Conservation (phyloP, 2,888 invertebrate species). For the Lingula anatina region DNA sequence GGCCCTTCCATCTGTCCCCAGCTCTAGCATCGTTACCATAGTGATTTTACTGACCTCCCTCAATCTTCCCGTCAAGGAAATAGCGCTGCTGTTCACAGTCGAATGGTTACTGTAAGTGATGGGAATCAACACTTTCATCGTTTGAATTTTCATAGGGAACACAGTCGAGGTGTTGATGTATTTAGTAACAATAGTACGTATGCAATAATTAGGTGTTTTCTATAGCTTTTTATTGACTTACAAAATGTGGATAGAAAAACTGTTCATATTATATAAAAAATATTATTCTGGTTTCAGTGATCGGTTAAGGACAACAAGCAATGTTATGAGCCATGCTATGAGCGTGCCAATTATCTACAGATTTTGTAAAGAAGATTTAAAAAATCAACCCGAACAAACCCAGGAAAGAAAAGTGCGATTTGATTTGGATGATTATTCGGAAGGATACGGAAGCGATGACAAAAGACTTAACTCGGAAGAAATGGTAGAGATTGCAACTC, state of each 20-base stretch:
- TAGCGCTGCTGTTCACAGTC: slow-evolving; percentile 36
- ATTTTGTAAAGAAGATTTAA: slow-evolving; percentile 19
- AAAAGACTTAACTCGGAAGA: too few relatives aligned
- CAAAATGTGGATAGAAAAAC: too few relatives aligned
- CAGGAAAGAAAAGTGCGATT: too few relatives aligned
- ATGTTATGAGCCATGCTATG: slow-evolving; percentile 31
- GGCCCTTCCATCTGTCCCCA: slow-evolving; percentile 39
- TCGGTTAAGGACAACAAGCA: slow-evolving; percentile 30
- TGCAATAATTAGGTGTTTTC: too few relatives aligned
- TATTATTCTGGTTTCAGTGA: slow-evolving; percentile 28
- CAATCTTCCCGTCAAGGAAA: slow-evolving; percentile 24
- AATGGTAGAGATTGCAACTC: too few relatives aligned
- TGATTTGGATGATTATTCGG: too few relatives aligned
- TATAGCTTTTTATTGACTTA: too few relatives aligned
- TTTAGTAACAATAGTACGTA: too few relatives aligned
- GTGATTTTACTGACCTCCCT: slow-evolving; percentile 35
- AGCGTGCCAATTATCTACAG: slow-evolving; percentile 25
- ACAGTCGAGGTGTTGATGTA: too few relatives aligned
- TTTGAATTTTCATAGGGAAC: background rate
- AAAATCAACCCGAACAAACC: slow-evolving; percentile 8
- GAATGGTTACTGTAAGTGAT: slow-evolving; percentile 44
- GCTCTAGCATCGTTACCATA: slow-evolving; percentile 38
- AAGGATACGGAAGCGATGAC: too few relatives aligned
- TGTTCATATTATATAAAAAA: background rate
- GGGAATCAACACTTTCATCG: background rate